Evolutionary conservation across 1,140 invertebrate genomes (phyloP), one percentile per base, ranked within the genome.

Genomic region (Drosophila albomicans): DNA sequence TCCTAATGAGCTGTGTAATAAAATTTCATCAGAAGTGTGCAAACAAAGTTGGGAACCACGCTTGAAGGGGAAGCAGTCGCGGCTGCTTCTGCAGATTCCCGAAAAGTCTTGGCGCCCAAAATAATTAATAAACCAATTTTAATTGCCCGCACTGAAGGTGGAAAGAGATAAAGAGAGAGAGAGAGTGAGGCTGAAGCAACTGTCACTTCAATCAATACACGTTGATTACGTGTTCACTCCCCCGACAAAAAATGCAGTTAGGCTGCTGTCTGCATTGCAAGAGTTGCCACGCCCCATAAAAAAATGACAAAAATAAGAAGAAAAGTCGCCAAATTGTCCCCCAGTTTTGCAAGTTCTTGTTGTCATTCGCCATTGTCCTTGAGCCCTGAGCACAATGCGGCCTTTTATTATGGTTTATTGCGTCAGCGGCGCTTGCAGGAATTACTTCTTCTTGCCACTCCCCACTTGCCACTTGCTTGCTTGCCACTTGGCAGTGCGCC

Each of bases 1-100:
- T 87, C 74, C 79, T 88, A 87, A 87, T 87, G 84, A 87, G 82
- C 80, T 87, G 80, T 79, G 82, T 79, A 87, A 87, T 87, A 82
- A 82, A 82, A 87, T 87, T 82, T 61, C 82, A 87, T 79, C 48
- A 81, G 77, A 76, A 67, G 61, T 81, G 82, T 67, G 82, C 57
- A 79, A 81, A 76, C 59, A 86, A 73, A 73, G 15, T 81, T 81
- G 13, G 16, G 7, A 41, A n/a, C 3, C 3, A 0, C 20, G 20
- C 20, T 41, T n/a, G 38, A 10, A n/a, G 38, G 32, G 16, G 1
- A 8, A 35, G 28, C 7, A 46, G 20, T 16, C 11, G n/a, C 30
- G 51, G 38, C 11, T 20, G 46, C 46, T 8, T 48, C 13, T n/a
- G 25, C 25, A 62, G 51, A 30, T 57, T 32, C 28, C 15, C 15